phyloP scores from a whole-genome alignment of 2,113 vertebrate species.

The Vicugna pacos region DNA sequence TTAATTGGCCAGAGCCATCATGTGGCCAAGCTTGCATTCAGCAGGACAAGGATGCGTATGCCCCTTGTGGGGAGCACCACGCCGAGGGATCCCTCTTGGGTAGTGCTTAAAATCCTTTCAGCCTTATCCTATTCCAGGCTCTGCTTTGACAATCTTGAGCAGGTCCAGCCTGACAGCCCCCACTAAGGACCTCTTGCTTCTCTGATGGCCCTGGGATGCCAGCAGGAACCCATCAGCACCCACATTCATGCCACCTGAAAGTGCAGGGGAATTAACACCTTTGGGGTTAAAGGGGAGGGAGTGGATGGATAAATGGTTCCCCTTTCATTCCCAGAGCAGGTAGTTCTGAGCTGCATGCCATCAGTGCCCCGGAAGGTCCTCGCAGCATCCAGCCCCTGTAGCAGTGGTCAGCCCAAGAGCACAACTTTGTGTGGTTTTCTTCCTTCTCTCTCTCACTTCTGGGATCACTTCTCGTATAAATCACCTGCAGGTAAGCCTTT shows the following conservation, averaged over 20 bases:
- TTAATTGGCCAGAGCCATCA: not conserved
- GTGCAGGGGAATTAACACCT: not conserved
- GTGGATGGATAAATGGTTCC: not conserved
- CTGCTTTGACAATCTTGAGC: not conserved
- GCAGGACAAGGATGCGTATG: too few species aligned
- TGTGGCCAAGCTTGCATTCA: not conserved
- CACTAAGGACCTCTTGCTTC: not conserved
- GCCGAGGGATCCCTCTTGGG: not conserved
- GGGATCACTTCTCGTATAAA: not conserved
- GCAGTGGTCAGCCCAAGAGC: fast-evolving
- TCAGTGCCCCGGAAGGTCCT: not conserved
- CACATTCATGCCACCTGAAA: fast-evolving
- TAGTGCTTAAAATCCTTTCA: not conserved
- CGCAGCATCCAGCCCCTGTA: not conserved
- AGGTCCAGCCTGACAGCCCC: not conserved
- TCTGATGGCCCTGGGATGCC: not conserved
- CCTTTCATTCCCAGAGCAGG: not conserved
- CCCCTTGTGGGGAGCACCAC: too few species aligned
- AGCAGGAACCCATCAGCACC: not conserved
- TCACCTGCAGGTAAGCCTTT: not conserved
- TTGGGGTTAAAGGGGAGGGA: not conserved
- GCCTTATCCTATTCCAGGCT: not conserved
- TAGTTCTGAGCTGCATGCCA: not conserved
- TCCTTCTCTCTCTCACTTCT: too few species aligned
- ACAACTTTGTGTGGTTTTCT: not conserved